phyloP scores from a whole-genome alignment of 1,140 invertebrate species.

The Rhagoletis zephyria region DNA sequence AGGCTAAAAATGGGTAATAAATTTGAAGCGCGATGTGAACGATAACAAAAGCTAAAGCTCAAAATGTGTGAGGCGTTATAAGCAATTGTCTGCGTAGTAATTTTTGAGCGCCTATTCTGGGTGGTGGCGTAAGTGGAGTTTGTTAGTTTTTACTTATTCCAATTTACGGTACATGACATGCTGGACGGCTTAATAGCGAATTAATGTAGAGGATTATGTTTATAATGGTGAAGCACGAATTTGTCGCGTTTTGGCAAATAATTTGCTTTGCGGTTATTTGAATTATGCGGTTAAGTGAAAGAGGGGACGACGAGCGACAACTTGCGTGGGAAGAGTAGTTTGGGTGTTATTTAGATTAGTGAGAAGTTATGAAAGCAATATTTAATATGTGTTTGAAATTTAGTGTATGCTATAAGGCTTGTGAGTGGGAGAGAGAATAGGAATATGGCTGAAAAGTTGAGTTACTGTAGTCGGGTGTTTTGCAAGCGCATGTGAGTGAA shows the following conservation, averaged over 20 bases:
- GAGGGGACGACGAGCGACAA: not conserved
- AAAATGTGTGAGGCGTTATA: not conserved
- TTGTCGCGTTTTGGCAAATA: slow-evolving; percentile 25
- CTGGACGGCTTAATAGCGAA: slow-evolving; percentile 26
- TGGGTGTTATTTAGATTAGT: not conserved
- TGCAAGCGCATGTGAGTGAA: no score
- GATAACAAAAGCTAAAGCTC: slow-evolving; percentile 1
- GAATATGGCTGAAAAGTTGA: no score
- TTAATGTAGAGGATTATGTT: slow-evolving; percentile 7
- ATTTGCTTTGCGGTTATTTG: slow-evolving; percentile 38
- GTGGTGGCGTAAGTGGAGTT: slow-evolving; percentile 8
- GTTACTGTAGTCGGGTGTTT: no score
- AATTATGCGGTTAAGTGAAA: not conserved
- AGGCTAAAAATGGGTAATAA: slow-evolving; percentile 46
- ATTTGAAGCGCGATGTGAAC: slow-evolving; percentile 39
- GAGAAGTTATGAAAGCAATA: no score
- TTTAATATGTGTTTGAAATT: no score
- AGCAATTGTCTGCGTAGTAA: not conserved
- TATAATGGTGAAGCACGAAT: slow-evolving; percentile 17
- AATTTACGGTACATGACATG: not conserved
- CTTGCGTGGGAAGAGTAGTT: not conserved
- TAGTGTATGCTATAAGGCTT: no score
- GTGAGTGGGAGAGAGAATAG: no score
- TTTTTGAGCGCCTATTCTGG: not conserved
- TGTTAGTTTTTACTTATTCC: not conserved